A percentile compares a stretch with the other conserved stretches of the same genome.
These are phyloP conservation scores for Drosophila hamatofila DNA, from an alignment of 2,888 invertebrate species.

Conservation along the genomic window DNA sequence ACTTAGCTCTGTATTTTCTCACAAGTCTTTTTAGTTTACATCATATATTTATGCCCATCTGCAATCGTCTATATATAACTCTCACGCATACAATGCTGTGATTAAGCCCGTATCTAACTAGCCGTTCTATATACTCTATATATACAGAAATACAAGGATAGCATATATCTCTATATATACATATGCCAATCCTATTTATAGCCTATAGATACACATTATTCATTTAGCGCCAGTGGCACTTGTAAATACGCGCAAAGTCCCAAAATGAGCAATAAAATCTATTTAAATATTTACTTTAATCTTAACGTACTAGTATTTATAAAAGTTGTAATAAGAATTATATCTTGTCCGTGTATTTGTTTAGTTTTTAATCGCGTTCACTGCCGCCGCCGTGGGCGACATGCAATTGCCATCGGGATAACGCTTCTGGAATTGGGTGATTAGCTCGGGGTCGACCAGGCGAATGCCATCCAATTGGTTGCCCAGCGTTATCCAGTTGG, in stretches of 20 bases:
- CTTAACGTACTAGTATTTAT: conserved; percentile 22
- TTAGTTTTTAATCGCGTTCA: conserved; percentile 65
- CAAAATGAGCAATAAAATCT: conserved; percentile 67
- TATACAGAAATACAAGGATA: conserved; percentile 5
- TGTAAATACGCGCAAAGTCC: conserved; percentile 71
- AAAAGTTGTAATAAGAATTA: conserved; percentile 5
- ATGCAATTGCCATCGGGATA: conserved; percentile 94
- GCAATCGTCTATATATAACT: conserved; percentile 13
- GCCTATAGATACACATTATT: conserved; percentile 15
- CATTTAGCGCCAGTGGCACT: conserved; percentile 30
- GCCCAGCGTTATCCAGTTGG: conserved; percentile 98
- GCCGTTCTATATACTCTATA: conserved; percentile 12
- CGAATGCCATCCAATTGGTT: conserved; percentile 98
- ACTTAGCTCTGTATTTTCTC: conserved; percentile 27
- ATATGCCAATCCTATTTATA: conserved; percentile 8
- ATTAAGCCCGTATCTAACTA: conserved; percentile 26
- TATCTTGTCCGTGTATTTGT: not conserved
- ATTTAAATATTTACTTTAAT: conserved; percentile 52
- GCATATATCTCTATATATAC: conserved; percentile 18
- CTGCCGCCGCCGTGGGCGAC: conserved; percentile 81
- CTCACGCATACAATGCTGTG: conserved; percentile 40
- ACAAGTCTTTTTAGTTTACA: conserved; percentile 49
- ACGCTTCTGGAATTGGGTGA: conserved; percentile 94
- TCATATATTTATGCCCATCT: conserved; percentile 39
- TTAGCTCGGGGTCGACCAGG: conserved; percentile 95